Evolutionary conservation across 2,113 vertebrate species (phyloP).

Genomic region (Emydura subglobosa): DNA sequence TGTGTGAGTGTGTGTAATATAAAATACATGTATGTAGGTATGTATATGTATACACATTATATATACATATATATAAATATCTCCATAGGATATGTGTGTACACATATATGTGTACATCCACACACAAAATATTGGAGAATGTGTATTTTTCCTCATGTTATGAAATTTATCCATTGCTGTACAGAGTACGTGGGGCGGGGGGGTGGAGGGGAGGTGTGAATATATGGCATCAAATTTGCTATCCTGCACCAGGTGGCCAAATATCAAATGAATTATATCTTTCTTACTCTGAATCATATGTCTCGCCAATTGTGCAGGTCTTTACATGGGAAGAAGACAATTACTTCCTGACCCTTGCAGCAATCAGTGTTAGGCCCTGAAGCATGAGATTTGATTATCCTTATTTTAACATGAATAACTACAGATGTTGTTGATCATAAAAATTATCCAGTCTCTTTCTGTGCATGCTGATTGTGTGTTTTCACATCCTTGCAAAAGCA

Average conservation of each 20-base stretch:
- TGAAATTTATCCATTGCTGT: background rate
- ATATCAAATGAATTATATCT: background rate
- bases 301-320: background rate
- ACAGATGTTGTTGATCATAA: conserved; percentile 44
- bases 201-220: background rate
- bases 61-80: background rate
- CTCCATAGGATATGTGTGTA: background rate
- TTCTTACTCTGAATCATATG: background rate
- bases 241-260: background rate
- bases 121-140: background rate
- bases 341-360: background rate
- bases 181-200: background rate
- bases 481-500: conserved; percentile 41
- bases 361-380: background rate
- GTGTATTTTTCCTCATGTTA: background rate
- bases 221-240: background rate
- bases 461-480: background rate
- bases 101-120: background rate
- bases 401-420: background rate
- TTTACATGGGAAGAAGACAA: background rate
- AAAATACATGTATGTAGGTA: background rate
- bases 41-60: background rate
- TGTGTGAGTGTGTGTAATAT: background rate
- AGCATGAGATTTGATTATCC: conserved; percentile 1
- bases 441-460: background rate